These are phyloP conservation scores for Megastigmus dorsalis DNA, from an alignment of 2,888 invertebrate species.

Conservation along the genomic window DNA sequence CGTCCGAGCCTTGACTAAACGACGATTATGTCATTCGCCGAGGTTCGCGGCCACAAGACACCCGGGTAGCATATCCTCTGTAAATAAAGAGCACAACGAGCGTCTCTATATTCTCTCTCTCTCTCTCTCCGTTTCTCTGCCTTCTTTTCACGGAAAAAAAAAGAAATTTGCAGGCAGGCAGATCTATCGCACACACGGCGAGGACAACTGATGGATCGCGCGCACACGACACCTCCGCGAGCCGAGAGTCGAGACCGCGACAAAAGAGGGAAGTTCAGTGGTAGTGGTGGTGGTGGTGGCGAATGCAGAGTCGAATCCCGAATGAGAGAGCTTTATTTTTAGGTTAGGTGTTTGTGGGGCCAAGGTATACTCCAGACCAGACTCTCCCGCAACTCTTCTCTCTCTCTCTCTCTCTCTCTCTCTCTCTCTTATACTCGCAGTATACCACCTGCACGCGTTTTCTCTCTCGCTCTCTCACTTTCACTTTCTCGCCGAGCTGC, in stretches of 20 bases:
- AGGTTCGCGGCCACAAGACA: not conserved
- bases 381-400: constrained; percentile 57
- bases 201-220: not conserved
- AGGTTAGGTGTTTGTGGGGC: constrained; percentile 51
- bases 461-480: constrained; percentile 55
- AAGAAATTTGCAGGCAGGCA: not conserved
- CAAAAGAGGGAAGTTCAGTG: not conserved
- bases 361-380: constrained; percentile 30
- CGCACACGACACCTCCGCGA: not conserved
- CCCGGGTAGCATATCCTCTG: constrained; percentile 13
- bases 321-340: constrained; percentile 48
- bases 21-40: constrained; percentile 37
- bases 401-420: constrained; percentile 53
- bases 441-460: too few relatives aligned
- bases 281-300: not conserved
- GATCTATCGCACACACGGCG: not conserved
- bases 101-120: not conserved
- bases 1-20: not conserved
- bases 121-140: not conserved
- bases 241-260: too few relatives aligned
- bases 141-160: not conserved
- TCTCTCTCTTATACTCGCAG: constrained; percentile 30
- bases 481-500: constrained; percentile 60
- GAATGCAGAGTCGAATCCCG: not conserved
- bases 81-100: constrained; percentile 1